phyloP scores from a whole-genome alignment of 2,113 vertebrate species.

The Melanotaenia duboulayi region DNA sequence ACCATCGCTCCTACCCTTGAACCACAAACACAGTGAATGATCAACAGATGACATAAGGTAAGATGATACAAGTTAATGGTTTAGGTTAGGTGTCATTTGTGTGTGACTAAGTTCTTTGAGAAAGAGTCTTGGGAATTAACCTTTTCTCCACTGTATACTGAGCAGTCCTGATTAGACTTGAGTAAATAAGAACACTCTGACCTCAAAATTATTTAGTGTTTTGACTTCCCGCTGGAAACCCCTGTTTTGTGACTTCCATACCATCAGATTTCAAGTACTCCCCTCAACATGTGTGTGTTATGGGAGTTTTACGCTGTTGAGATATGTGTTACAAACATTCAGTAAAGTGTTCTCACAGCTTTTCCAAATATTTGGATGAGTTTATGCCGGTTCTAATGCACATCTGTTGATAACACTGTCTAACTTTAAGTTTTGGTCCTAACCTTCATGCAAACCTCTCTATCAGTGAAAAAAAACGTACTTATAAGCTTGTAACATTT shows the following conservation, averaged over 20 bases:
- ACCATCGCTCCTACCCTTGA: slow-evolving; percentile 47
- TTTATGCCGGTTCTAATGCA: slow-evolving; percentile 5
- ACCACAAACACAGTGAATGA: slow-evolving; percentile 9
- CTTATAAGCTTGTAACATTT: not conserved
- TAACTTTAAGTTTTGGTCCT: not conserved
- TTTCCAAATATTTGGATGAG: slow-evolving; percentile 54
- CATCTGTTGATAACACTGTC: slow-evolving; percentile 26
- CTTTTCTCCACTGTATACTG: slow-evolving; percentile 4
- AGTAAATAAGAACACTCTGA: slow-evolving; percentile 31
- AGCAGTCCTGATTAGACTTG: slow-evolving; percentile 10
- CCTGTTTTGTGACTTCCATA: not conserved
- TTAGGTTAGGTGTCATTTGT: not conserved
- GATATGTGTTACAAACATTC: slow-evolving; percentile 43
- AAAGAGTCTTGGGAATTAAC: slow-evolving; percentile 10
- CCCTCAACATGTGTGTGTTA: slow-evolving; percentile 1
- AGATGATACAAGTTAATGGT: not conserved
- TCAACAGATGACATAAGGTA: not conserved
- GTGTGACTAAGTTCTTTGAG: not conserved
- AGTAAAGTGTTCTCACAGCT: slow-evolving; percentile 23
- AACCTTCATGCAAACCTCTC: slow-evolving; percentile 7
- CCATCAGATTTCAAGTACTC: slow-evolving; percentile 2
- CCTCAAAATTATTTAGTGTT: slow-evolving; percentile 1
- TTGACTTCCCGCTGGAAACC: not conserved
- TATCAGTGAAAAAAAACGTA: not conserved
- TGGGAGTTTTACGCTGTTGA: slow-evolving; percentile 3